Evolutionary conservation across 2,888 invertebrate species (phyloP), one percentile per base, ranked within the genome.

Genomic region (Hirtodrosophila trivittata): DNA sequence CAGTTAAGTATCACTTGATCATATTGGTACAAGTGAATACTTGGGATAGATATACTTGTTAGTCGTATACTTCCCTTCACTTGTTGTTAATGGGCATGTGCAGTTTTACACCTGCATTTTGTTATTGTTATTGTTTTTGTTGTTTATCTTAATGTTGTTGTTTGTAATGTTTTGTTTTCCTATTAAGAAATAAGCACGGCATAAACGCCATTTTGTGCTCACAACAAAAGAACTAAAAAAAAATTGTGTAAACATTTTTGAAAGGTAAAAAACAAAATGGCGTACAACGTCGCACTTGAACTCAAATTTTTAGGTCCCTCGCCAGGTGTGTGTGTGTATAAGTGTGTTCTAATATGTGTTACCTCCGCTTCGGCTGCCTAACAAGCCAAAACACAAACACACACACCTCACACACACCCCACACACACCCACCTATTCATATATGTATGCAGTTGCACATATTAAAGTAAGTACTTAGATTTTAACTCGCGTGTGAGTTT

Each of bases 361-460:
- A 64, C 62, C 85, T 78, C 82, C 77, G 64, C 77, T 65, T 73
- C 69, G 55, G 41, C 64, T 62, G 62, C 32, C 66, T 76, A 76
- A 76, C 84, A 65, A 68, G 64, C 66, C 54, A 55, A 59, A 66
- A 45, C 45, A 65, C 59, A 41, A 42, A 32, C 41, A 16, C 43
- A 18, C 33, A 52, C 35, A 43, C 51, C 45, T 10, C 35, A 38
- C 55, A 50, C 13, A 28, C 25, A 12, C 18, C 3, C n/a, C 8
- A 41, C 3, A 12, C 7, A 21, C 38, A 33, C 3, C 12, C 28
- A 8, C 28, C 1, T 28, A 28, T n/a, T 9, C 5, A n/a, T 18
- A 47, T 12, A 55, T 46, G 33, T 25, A 28, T 59, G 55, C 47
- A 35, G 33, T 54, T 76, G 50, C 46, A 51, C 57, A 51, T 51